Conservation (phyloP, 2,888 invertebrate genomes). For the Clanis bilineata region DNA sequence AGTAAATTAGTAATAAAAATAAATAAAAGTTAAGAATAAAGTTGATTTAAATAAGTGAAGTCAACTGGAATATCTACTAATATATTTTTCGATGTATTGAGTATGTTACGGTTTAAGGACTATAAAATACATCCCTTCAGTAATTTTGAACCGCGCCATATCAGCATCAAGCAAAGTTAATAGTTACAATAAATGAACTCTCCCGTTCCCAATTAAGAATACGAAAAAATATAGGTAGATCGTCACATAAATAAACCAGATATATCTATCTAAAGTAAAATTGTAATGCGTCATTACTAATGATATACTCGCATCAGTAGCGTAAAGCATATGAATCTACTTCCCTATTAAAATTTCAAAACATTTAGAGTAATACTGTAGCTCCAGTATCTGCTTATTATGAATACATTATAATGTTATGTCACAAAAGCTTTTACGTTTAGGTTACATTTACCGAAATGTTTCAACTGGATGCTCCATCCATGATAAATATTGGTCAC, state of each 20-base stretch:
- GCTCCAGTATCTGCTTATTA: constrained; percentile 4
- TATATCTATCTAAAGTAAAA: neutral
- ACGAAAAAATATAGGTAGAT: neutral
- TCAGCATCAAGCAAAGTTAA: no score
- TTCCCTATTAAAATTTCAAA: neutral
- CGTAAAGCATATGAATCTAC: neutral
- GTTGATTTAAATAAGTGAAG: no score
- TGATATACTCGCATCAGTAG: neutral
- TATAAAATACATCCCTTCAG: no score
- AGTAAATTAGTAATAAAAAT: no score
- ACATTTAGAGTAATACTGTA: neutral
- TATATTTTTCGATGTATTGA: no score
- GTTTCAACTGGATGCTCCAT: constrained; percentile 31
- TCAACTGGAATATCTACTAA: no score
- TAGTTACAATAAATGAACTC: no score
- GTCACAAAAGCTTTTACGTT: constrained; percentile 29
- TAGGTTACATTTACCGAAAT: constrained; percentile 35
- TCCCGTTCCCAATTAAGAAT: no score
- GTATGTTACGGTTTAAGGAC: no score
- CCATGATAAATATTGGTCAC: constrained; percentile 49
- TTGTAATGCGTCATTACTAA: neutral
- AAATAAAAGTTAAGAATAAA: no score
- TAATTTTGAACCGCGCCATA: no score
- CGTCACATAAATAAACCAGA: neutral
- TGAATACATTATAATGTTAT: constrained; percentile 2